Evolutionary conservation across 2,888 invertebrate species (phyloP), one percentile per base, ranked within the genome.

Genomic region (Eupithecia subfuscata): DNA sequence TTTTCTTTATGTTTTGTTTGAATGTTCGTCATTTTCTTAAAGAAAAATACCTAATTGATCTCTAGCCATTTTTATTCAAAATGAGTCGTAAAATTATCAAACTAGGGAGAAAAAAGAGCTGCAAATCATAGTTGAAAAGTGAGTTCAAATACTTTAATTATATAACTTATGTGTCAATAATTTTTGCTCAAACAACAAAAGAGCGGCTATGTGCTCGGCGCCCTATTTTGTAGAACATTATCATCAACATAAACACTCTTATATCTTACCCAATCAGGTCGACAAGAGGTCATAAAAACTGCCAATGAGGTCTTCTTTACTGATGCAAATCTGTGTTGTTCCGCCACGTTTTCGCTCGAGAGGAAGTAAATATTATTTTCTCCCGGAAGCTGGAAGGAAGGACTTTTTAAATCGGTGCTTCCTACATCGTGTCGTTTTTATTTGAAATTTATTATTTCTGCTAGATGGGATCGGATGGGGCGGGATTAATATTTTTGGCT

Each of bases 351-450:
- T 37, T 71, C 63, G 63, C 22, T 22, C 63, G 43, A 43, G 16
- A 56, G 48, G 25, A 73, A 70, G 73, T 70, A 70, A 70, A 76
- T 48, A 73, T 70, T 76, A 76, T 70, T 73, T 70, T 64, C 34
- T 56, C 30, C 67, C 70, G 75, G 73, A 76, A 73, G 69, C 25
- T 11, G 69, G 72, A 56, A 76, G 73, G 68, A 68, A 70, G 63
- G 67, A 70, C 40, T 73, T 65, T 70, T 69, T 70, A 73, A 75
- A 75, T 75, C 56, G 75, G 65, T 69, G 45, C 45, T 76, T 67
- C 69, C 68, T 71, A 18, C 72, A 37, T 52, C 65, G 68, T 43
- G 70, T 67, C 70, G 69, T 25, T 73, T 73, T 67, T 67, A 73
- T 60, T 70, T 67, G 60, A 69, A 69, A 72, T 67, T 65, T 73